These are phyloP conservation scores for Chaenodraco wilsoni DNA, from an alignment of 2,797 vertebrate genomes.

Conservation along the genomic window DNA sequence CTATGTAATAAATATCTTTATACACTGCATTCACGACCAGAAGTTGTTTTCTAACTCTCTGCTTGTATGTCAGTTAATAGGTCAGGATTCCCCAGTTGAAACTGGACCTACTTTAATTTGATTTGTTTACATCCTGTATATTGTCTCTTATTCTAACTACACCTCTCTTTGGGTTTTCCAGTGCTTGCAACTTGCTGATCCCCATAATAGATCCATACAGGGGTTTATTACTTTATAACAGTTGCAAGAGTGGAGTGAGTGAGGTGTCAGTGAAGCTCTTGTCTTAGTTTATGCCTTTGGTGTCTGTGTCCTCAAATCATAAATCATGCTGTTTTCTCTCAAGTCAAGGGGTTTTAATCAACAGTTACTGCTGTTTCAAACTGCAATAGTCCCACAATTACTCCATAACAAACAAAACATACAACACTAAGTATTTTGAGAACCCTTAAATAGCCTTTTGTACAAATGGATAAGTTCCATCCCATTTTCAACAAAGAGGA, in stretches of 20 bases:
- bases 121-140: conserved; percentile 44
- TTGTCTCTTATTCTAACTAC: conserved; percentile 10
- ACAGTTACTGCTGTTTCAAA: too few relatives aligned
- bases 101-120: conserved; percentile 74
- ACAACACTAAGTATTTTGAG: background rate
- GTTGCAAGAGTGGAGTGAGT: conserved; percentile 9
- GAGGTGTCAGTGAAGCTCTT: background rate
- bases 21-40: conserved; percentile 27
- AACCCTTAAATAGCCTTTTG: background rate
- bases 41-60: conserved; percentile 23
- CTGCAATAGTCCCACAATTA: too few relatives aligned
- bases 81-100: conserved; percentile 72
- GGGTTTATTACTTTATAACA: background rate
- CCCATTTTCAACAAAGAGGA: background rate
- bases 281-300: background rate
- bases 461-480: background rate
- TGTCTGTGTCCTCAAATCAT: background rate
- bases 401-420: too few relatives aligned
- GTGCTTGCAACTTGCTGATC: background rate
- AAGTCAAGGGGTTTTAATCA: background rate
- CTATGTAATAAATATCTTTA: conserved; percentile 28
- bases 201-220: conserved; percentile 4
- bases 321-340: too few relatives aligned
- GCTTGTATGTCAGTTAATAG: conserved; percentile 53
- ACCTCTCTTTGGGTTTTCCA: background rate